Base-by-base conservation (phyloP, 64 coral and sea anemone species). In the Actinia tenebrosa region DNA sequence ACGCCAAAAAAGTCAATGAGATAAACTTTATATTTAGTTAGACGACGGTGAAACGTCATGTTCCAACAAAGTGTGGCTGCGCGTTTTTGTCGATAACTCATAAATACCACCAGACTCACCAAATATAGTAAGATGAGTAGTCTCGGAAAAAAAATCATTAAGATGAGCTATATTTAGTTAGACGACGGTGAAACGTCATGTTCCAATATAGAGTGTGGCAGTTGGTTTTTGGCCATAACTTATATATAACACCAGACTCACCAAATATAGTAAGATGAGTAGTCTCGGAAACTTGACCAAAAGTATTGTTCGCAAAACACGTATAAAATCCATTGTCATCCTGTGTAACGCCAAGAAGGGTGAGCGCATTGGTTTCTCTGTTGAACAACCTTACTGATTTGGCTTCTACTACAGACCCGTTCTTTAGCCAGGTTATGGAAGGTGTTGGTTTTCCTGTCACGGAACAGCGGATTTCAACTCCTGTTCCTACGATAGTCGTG, bases 401-500 rank as follows among this genome's bases (percentile, higher is more conserved):
- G 63, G 23, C 55, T 64, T 27, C 64, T 0, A 79, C 91, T 8
- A 84, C 83, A 43, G 54, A 85, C 56, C 84, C 20, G 19, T 58
- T 44, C 1, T 17, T 11, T 85, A 84, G 89, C 94, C 94, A 96
- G 16, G 88, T 90, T 37, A 92, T 93, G 17, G 30, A 87, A 2
- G 94, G 94, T 25, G 45, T 42, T 7, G 94, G 94, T 45, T 87
- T 78, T 10, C 94, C 94, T 0, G 84, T 84, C 18, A 83, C 94
- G 45, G 86, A 44, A 69, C 94, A 96, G 60, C 86, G 88, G 68
- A 96, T 96, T 16, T 91, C 81, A 13, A 95, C 77, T 66, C 64
- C 83, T 20, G 86, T 95, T n/a, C 93, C 93, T 1, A 95, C 89
- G 9, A 95, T 88, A 27, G 93, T 95, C 0, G 93, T 95, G 55